phyloP scores from a whole-genome alignment of 2,797 vertebrate genomes.

The Notolepis coatsorum region DNA sequence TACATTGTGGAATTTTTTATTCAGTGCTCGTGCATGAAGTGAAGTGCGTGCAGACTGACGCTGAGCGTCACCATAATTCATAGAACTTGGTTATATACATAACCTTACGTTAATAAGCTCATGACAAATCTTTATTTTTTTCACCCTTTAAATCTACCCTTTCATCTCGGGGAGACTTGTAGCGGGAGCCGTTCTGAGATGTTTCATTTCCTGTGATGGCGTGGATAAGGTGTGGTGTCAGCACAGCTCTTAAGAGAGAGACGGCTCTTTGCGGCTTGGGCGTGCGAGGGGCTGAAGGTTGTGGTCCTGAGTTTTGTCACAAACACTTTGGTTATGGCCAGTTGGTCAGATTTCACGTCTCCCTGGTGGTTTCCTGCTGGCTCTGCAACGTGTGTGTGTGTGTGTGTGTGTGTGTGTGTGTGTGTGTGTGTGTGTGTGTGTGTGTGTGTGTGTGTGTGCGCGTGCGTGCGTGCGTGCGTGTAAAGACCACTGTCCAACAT shows the following conservation, averaged over 20 bases:
- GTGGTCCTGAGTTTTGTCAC: constrained; percentile 31
- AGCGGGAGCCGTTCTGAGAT: constrained; percentile 1
- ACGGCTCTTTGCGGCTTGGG: neutral
- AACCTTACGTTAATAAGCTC: neutral
- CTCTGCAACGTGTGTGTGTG: neutral
- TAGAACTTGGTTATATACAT: too few species aligned
- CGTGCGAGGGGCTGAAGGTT: neutral
- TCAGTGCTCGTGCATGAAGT: too few species aligned
- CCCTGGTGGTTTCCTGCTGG: too few species aligned
- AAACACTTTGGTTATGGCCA: constrained; percentile 40
- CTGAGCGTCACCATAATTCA: too few species aligned
- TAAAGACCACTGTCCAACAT: neutral
- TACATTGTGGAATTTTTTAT: too few species aligned
- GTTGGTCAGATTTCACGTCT: too few species aligned
- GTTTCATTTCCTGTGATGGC: constrained; percentile 38
- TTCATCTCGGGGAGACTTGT: neutral
- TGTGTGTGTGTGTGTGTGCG: neutral
- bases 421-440: neutral
- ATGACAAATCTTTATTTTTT: neutral
- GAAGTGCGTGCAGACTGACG: too few species aligned
- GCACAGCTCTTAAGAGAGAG: constrained; percentile 4
- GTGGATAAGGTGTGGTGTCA: neutral
- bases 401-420: neutral
- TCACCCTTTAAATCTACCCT: neutral
- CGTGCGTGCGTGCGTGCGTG: neutral